phyloP scores from a whole-genome alignment of 2,797 vertebrate genomes.

The Neopelma chrysocephalum region DNA sequence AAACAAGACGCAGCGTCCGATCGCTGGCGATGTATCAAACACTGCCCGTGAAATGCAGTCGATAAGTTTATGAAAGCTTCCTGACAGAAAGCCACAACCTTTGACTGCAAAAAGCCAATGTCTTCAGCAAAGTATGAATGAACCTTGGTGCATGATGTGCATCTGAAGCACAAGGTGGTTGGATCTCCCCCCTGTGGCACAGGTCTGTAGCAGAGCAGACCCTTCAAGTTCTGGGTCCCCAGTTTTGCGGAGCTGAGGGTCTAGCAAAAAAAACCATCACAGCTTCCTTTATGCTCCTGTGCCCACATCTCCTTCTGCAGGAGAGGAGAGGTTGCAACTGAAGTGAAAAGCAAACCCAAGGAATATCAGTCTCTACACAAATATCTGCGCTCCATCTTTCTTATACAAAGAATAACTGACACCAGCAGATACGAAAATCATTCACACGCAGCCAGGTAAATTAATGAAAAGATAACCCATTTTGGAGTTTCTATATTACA shows the following conservation, averaged over 20 bases:
- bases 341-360: neutral
- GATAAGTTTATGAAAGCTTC: neutral
- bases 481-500: neutral
- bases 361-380: neutral
- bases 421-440: neutral
- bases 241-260: neutral
- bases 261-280: neutral
- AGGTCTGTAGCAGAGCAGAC: neutral
- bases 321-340: neutral
- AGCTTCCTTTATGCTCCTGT: neutral
- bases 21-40: rapidly evolving
- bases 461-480: neutral
- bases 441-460: neutral
- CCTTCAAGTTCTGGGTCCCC: neutral
- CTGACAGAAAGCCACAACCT: slow-evolving; percentile 2
- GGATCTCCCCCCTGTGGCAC: rapidly evolving
- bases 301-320: neutral
- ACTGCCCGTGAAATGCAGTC: neutral
- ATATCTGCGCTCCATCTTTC: neutral
- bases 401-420: neutral
- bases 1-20: neutral
- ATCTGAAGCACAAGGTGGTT: neutral
- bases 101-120: neutral
- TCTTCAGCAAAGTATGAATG: neutral
- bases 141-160: neutral